Conservation (phyloP, 2,888 invertebrate species). For the Drosophila nigritarsus region DNA sequence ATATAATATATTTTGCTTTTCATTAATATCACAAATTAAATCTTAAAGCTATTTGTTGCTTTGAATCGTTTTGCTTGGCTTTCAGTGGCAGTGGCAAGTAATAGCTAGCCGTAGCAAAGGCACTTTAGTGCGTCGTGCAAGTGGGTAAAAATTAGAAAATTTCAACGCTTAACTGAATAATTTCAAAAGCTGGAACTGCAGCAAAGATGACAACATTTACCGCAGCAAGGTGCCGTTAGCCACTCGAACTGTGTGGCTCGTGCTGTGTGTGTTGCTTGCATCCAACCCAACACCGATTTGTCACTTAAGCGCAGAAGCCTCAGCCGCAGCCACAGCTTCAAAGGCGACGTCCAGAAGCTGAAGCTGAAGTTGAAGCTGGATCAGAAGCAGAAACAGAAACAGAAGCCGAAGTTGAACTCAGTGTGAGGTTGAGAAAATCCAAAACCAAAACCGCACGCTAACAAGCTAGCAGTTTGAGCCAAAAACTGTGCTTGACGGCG, state of each 20-base stretch:
- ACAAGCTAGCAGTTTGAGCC: constrained; percentile 53
- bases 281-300: constrained; percentile 21
- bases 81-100: constrained; percentile 9
- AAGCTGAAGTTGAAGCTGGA: neutral
- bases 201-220: constrained; percentile 37
- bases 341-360: constrained; percentile 35
- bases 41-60: constrained; percentile 1
- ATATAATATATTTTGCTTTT: neutral
- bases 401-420: constrained; percentile 5
- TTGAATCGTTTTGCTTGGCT: constrained; percentile 5
- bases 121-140: constrained; percentile 40
- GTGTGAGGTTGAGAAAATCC: constrained; percentile 20
- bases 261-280: constrained; percentile 18
- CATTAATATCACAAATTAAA: neutral
- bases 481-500: constrained; percentile 44
- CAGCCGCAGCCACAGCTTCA: constrained; percentile 37
- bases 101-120: constrained; percentile 7
- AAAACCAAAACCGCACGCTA: constrained; percentile 63
- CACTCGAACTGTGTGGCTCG: constrained; percentile 17
- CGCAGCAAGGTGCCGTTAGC: constrained; percentile 38
- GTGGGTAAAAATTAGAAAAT: constrained; percentile 46
- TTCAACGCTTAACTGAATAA: constrained; percentile 32
- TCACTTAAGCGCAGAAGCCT: constrained; percentile 63
- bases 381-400: constrained; percentile 8
- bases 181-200: constrained; percentile 20